Conservation (phyloP, 2,888 invertebrate species). For the Dioctria linearis region DNA sequence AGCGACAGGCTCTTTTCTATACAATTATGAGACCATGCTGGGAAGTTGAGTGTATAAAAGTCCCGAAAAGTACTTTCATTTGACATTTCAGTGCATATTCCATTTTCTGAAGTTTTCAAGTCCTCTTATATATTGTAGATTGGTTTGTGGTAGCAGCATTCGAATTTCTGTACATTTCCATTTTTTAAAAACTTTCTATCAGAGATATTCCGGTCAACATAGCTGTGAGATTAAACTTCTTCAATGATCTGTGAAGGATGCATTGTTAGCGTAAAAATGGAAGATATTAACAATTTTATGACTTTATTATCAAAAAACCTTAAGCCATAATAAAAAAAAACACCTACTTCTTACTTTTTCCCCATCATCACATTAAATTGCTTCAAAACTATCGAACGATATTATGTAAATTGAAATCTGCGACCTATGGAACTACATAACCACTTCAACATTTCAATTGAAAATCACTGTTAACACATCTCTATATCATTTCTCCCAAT, state of each 20-base stretch:
- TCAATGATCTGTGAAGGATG: neutral
- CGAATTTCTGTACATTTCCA: neutral
- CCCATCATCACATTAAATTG: too few relatives aligned
- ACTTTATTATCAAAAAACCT: too few relatives aligned
- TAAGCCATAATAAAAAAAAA: too few relatives aligned
- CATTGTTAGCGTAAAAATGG: neutral
- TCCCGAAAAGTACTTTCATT: neutral
- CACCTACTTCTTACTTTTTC: too few relatives aligned
- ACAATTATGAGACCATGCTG: conserved; percentile 11
- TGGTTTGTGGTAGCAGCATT: neutral
- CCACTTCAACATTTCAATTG: too few relatives aligned
- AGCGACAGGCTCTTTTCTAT: conserved; percentile 6
- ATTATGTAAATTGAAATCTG: too few relatives aligned
- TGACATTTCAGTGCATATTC: neutral
- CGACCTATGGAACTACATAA: too few relatives aligned
- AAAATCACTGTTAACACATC: too few relatives aligned
- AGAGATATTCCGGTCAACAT: neutral
- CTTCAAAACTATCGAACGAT: too few relatives aligned
- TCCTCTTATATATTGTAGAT: neutral
- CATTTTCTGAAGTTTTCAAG: neutral
- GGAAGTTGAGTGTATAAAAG: conserved; percentile 4
- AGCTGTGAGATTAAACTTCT: neutral
- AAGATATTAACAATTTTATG: neutral
- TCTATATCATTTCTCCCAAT: too few relatives aligned
- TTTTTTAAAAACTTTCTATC: too few relatives aligned